These are phyloP conservation scores for Oscarella lobularis DNA, from an alignment of 37 sponge, comb jelly and placozoan species.

Conservation along the genomic window DNA sequence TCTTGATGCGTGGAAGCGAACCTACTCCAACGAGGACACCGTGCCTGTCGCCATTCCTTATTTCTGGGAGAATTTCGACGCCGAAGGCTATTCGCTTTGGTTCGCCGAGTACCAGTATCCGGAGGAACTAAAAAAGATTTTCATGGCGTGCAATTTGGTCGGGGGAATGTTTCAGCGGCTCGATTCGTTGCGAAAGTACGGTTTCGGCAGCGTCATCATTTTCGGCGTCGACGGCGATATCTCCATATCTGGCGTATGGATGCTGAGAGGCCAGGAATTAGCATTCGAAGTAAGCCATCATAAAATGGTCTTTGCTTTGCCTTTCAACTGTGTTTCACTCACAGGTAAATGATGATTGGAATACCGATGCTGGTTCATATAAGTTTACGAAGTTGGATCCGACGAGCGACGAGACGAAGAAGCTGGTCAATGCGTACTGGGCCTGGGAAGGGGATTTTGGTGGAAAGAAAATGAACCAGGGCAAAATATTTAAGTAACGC, in stretches of 20 bases:
- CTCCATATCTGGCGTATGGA: slow-evolving; percentile 62
- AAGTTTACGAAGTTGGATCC: slow-evolving; percentile 55
- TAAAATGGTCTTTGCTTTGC: not conserved
- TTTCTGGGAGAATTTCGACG: slow-evolving; percentile 86
- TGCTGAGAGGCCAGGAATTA: slow-evolving; percentile 71
- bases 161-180: slow-evolving; percentile 76
- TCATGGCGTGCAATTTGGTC: slow-evolving; percentile 80
- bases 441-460: slow-evolving; percentile 70
- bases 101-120: slow-evolving; percentile 42
- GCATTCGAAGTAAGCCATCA: slow-evolving; percentile 52
- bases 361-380: slow-evolving; percentile 78
- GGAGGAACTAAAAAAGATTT: slow-evolving; percentile 50
- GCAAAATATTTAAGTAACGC: slow-evolving; percentile 83
- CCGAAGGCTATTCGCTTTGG: slow-evolving; percentile 82
- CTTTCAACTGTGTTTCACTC: not conserved
- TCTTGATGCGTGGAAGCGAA: slow-evolving; percentile 71
- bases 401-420: slow-evolving; percentile 25
- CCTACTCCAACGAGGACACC: slow-evolving; percentile 77
- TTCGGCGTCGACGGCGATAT: slow-evolving; percentile 43
- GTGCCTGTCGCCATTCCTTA: slow-evolving; percentile 56
- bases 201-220: slow-evolving; percentile 62
- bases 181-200: slow-evolving; percentile 68
- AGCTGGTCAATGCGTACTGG: slow-evolving; percentile 42
- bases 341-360: slow-evolving; percentile 69
- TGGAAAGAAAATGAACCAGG: slow-evolving; percentile 31